These are phyloP conservation scores for Corythornis madagascariensis DNA, from an alignment of 2,113 vertebrate genomes.

Conservation along the genomic window DNA sequence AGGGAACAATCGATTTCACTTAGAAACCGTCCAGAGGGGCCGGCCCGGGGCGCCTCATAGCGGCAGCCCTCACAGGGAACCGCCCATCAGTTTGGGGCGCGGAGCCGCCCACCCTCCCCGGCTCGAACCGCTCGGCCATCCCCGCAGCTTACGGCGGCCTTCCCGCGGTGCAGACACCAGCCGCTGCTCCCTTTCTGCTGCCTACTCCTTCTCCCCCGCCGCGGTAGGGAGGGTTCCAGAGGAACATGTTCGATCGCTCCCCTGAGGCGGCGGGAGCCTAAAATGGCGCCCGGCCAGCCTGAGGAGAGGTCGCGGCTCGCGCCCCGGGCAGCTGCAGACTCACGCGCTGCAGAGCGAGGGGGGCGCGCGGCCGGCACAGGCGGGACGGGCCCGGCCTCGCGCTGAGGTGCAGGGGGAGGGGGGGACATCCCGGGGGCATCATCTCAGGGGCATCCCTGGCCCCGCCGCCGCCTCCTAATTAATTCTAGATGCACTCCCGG, in stretches of 20 bases:
- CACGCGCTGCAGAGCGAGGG: not conserved
- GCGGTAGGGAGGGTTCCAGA: fast-evolving
- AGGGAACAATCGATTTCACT: no score
- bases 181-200: not conserved
- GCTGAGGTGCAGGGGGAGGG: no score
- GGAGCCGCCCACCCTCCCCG: not conserved
- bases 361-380: no score
- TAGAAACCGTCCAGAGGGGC: no score
- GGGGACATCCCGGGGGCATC: not conserved
- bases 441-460: not conserved
- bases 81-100: no score
- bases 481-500: not conserved
- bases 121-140: not conserved
- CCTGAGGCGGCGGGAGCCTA: not conserved
- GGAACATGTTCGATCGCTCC: fast-evolving
- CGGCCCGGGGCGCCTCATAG: not conserved
- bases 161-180: not conserved
- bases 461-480: fast-evolving
- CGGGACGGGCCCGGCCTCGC: no score
- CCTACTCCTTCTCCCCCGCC: no score
- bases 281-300: not conserved
- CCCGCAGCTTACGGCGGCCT: not conserved
- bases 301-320: not conserved
- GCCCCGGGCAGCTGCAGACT: not conserved
- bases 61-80: not conserved